Evolutionary conservation across 2,888 invertebrate genomes (phyloP).

Genomic region (Pterobdella sp.): DNA sequence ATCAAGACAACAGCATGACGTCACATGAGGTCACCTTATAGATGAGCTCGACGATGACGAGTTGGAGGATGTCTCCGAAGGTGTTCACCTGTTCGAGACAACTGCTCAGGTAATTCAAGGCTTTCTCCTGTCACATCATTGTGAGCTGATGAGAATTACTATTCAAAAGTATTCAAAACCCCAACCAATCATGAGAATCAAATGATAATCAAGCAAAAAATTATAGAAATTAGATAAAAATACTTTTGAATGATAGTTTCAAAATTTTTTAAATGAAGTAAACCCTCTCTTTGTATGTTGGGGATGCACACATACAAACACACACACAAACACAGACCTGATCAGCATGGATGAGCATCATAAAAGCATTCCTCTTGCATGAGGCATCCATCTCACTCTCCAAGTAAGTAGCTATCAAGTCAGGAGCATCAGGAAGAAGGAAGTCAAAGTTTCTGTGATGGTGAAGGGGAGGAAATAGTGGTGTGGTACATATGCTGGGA

Average conservation of each 20-base stretch:
- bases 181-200: background rate
- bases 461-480: too few species aligned
- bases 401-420: conserved; percentile 83
- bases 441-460: conserved; percentile 85
- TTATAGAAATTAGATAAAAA: background rate
- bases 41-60: conserved; percentile 96
- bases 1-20: background rate
- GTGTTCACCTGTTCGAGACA: conserved; percentile 79
- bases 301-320: background rate
- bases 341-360: conserved; percentile 95
- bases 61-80: conserved; percentile 92
- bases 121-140: conserved; percentile 64
- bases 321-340: conserved; percentile 43
- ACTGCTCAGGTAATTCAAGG: conserved; percentile 80
- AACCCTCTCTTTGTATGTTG: background rate
- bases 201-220: background rate
- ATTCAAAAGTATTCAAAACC: background rate
- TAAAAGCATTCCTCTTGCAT: conserved; percentile 94
- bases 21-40: conserved; percentile 68
- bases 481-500: too few species aligned
- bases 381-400: conserved; percentile 98
- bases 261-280: background rate
- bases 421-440: conserved; percentile 96
- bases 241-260: background rate
- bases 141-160: background rate